phyloP scores from a whole-genome alignment of 1,140 invertebrate species.

The Eupeodes corollae region DNA sequence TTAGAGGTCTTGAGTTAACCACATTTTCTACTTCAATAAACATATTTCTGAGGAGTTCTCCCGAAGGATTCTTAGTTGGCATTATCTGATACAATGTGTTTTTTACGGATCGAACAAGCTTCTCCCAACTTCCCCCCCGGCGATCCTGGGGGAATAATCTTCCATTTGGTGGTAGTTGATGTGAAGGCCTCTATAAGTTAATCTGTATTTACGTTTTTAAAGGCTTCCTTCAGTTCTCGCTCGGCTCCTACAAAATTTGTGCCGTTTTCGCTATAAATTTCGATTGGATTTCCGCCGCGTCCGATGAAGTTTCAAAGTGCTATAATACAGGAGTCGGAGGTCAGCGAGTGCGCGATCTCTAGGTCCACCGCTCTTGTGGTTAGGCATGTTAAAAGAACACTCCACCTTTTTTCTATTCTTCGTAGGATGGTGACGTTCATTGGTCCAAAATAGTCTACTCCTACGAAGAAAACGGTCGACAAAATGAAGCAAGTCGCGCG shows the following conservation, averaged over 20 bases:
- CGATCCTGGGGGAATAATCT: constrained; percentile 31
- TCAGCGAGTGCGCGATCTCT: not conserved
- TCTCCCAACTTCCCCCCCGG: constrained; percentile 36
- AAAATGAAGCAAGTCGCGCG: not conserved
- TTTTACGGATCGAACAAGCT: constrained; percentile 30
- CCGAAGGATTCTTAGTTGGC: not conserved
- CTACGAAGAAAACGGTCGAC: not conserved
- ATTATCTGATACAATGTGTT: constrained; percentile 14
- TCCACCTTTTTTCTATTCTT: constrained; percentile 15
- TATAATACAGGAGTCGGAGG: not conserved
- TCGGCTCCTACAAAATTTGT: constrained; percentile 32
- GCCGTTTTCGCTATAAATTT: constrained; percentile 26
- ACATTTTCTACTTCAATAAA: constrained; percentile 8
- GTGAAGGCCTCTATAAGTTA: not conserved
- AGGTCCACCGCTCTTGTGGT: constrained; percentile 15
- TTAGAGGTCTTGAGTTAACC: constrained; percentile 15
- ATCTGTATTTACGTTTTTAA: not conserved
- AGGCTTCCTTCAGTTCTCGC: not conserved
- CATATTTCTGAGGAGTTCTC: constrained; percentile 5
- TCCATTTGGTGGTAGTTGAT: constrained; percentile 16
- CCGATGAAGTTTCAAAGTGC: constrained; percentile 1
- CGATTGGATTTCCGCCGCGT: not conserved
- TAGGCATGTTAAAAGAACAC: constrained; percentile 20
- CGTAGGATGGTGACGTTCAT: not conserved
- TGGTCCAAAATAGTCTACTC: constrained; percentile 1